Evolutionary conservation across 2,888 invertebrate genomes (phyloP), one percentile per base, ranked within the genome.

Genomic region (Deilephila porcellus): DNA sequence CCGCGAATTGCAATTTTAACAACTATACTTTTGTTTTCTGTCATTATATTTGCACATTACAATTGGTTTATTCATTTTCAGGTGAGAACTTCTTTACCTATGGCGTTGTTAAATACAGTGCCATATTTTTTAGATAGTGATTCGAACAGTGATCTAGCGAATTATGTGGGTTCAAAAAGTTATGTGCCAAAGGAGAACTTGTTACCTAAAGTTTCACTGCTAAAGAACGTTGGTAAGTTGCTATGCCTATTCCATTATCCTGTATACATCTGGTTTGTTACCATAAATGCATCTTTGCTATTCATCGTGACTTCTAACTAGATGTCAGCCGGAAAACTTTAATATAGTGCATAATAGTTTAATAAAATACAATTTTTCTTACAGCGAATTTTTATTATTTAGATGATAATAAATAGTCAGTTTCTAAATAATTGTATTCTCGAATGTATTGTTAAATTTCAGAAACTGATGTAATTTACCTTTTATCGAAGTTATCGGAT

Each of bases 401-500:
- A 6, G 37, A 14, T 14, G 3, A 11, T 11, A 45, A 45, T 45
- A 45, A 45, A 3, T 45, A 45, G 4, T 45, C 45, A 45, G 4
- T 45, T 11, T 45, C 3, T 45, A 45, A 14, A 45, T 45, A 45
- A 45, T 45, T 45, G 14, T 45, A 45, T 45, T 11, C 11, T 2
- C 11, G 11, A 11, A 11, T 7, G 11, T 19, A 73, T 45, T 73
- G 62, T 59, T 67, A 53, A 78, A 78, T 83, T 86, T 53, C 81
- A 93, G 93, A 86, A 76, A 87, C 86, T 72, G 91, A 93, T 67
- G 85, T 84, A 11, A 88, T 89, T 1, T 91, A 90, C 78, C 77
- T 93, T 71, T 85, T 94, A 64, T 92, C 94, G 2, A 93, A 93
- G 79, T 82, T 94, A 76, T 86, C 91, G 14, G 92, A 94, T 73